Percentiles rank a stretch among this genome's conserved stretches.
These are phyloP conservation scores for Ernsta delagoae DNA, from an alignment of 2,888 invertebrate species.

Conservation along the genomic window DNA sequence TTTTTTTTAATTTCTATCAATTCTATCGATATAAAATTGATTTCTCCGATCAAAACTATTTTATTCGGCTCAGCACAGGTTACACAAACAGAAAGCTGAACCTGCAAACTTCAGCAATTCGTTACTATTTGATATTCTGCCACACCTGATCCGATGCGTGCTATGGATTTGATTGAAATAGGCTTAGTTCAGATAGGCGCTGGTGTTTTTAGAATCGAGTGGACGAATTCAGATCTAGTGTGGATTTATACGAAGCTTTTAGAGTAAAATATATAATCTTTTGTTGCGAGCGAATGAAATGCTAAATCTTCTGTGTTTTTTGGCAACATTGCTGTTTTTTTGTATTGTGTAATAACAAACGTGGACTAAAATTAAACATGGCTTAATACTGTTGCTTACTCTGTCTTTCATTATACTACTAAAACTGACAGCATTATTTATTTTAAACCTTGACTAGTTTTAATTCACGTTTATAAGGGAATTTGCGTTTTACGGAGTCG, in stretches of 20 bases:
- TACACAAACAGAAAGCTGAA: conserved; percentile 1
- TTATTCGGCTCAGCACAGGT: not conserved
- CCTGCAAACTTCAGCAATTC: not conserved
- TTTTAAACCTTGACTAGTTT: no score
- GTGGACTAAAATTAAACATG: no score
- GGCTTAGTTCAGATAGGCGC: conserved; percentile 25
- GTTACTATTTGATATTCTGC: conserved; percentile 15
- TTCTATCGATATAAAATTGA: not conserved
- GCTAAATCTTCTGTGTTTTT: no score
- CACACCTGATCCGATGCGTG: conserved; percentile 25
- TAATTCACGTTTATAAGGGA: no score
- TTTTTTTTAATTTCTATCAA: no score
- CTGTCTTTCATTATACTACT: no score
- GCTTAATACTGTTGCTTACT: no score
- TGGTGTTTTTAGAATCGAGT: conserved; percentile 9
- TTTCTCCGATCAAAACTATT: not conserved
- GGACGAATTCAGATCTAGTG: not conserved
- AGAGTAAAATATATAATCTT: not conserved
- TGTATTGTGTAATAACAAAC: no score
- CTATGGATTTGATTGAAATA: conserved; percentile 21
- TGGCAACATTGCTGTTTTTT: no score
- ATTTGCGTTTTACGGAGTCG: no score
- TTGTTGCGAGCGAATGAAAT: not conserved
- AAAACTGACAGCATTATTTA: no score
- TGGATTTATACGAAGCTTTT: not conserved